A percentile compares a stretch with the other conserved stretches of the same genome.
phyloP scores from a whole-genome alignment of 2,797 vertebrate genomes.

The Glyptemys insculpta region DNA sequence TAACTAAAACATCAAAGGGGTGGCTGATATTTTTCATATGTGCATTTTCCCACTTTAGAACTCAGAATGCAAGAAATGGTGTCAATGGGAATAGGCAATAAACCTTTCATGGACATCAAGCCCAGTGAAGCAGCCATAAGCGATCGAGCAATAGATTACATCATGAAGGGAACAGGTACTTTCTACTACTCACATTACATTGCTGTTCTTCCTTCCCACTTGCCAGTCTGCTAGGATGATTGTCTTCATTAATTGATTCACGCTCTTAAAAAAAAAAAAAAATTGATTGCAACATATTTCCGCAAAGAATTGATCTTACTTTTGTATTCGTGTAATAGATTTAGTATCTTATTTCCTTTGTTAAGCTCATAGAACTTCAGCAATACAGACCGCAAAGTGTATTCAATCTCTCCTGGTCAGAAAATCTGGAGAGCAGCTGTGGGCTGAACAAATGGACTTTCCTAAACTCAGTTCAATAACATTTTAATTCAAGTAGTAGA shows the following conservation, averaged over 20 bases:
- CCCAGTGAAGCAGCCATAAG: conserved; percentile 85
- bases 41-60: conserved; percentile 74
- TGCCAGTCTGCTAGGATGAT: not conserved
- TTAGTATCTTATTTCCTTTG: not conserved
- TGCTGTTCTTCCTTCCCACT: not conserved
- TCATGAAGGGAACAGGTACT: conserved; percentile 86
- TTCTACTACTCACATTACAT: not conserved
- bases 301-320: not conserved
- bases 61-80: conserved; percentile 90
- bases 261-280: not conserved
- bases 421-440: not conserved
- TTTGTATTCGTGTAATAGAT: not conserved
- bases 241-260: not conserved
- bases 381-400: not conserved
- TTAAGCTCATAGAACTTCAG: not conserved
- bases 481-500: not conserved
- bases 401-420: not conserved
- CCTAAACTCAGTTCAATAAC: not conserved
- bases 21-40: not conserved
- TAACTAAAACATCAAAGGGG: not conserved
- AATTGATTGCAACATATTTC: not conserved
- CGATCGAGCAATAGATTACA: conserved; percentile 85
- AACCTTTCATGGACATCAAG: conserved; percentile 89
- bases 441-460: not conserved
- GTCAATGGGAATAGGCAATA: conserved; percentile 89